Evolutionary conservation across 2,113 vertebrate genomes (phyloP), one percentile per base, ranked within the genome.

Genomic region (Sturnira hondurensis): DNA sequence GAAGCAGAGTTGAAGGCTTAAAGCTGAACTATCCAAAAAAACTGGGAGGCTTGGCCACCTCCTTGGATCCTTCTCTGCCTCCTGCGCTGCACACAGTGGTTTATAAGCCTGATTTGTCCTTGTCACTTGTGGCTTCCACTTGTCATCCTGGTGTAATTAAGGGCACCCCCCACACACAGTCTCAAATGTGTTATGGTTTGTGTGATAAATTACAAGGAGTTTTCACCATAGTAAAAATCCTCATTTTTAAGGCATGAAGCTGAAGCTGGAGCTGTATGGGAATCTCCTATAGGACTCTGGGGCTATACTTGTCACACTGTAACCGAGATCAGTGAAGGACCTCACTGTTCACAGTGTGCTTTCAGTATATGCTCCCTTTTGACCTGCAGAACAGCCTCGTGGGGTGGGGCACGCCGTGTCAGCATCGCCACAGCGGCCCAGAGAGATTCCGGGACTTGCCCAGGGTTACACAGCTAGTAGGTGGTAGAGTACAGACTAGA

Each of bases 41-140:
- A 56, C 5, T 6, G 63, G 52, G 17, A 24, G 7, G 0, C 2
- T 4, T n/a, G 2, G 3, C 54, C 47, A 52, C n/a, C 12, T 54
- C 33, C 36, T 5, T 38, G 33, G 28, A 4, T 0, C 45, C 22
- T 33, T 68, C 50, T 84, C 70, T 80, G 50, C 12, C 92, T 28
- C 9, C 43, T 50, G 15, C 38, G 3, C 63, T n/a, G 14, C n/a
- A 19, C 12, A 22, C 36, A 2, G 15, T 20, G 9, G 52, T 12
- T 84, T n/a, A 31, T 33, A n/a, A 41, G 13, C 56, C 63, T 77
- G 7, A 2, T 45, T 65, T 50, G 74, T 71, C 33, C 38, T n/a
- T 7, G 19, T 41, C 61, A 43, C 36, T 7, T 63, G 83, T 33
- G 43, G 76, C 73, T 92, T 36, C 14, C 8, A n/a, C 16, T 4